These are phyloP conservation scores for Euleptes europaea DNA, from an alignment of 2,113 vertebrate genomes.

Conservation along the genomic window DNA sequence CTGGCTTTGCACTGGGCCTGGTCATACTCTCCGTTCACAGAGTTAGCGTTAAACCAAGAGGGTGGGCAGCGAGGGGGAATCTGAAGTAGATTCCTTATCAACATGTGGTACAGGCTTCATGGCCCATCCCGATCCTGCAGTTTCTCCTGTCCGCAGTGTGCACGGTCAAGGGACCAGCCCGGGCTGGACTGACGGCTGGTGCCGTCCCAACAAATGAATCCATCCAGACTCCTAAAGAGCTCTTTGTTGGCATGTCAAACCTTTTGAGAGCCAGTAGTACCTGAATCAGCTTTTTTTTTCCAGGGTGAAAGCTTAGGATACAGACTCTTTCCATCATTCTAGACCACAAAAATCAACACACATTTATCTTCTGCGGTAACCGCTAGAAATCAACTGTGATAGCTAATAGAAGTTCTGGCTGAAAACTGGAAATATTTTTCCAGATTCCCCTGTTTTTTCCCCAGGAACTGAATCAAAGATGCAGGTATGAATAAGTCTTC, in stretches of 20 bases:
- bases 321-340: background rate
- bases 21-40: background rate
- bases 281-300: slow-evolving; percentile 9
- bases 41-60: background rate
- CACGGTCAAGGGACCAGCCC: background rate
- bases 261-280: background rate
- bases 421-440: slow-evolving; percentile 62
- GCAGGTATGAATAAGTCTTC: slow-evolving; percentile 66
- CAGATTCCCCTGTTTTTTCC: slow-evolving; percentile 52
- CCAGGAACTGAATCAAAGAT: slow-evolving; percentile 60
- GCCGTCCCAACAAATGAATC: background rate
- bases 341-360: slow-evolving; percentile 12
- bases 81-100: background rate
- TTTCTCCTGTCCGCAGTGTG: background rate
- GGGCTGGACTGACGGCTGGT: background rate
- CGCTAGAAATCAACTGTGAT: slow-evolving; percentile 35
- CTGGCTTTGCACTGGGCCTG: background rate
- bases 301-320: slow-evolving; percentile 12
- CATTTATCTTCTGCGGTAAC: background rate
- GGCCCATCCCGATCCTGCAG: background rate
- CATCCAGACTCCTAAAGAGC: background rate
- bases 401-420: slow-evolving; percentile 57
- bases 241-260: background rate
- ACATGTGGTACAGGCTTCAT: background rate
- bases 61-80: background rate